These are phyloP conservation scores for Mythimna vitellina DNA, from an alignment of 2,888 invertebrate species.

Conservation along the genomic window DNA sequence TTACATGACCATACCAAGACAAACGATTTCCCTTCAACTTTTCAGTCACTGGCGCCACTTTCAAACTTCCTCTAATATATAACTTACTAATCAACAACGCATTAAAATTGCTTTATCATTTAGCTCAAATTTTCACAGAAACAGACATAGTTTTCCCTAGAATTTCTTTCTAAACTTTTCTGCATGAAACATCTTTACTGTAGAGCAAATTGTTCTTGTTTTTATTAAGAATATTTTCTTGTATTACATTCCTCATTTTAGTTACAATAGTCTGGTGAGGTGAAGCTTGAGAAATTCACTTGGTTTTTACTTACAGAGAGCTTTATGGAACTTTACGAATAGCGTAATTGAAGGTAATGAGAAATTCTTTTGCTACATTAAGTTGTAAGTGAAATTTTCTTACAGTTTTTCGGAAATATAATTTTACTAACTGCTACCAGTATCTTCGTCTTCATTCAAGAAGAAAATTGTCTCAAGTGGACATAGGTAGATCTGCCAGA, in stretches of 20 bases:
- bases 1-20: too few relatives aligned
- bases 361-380: constrained; percentile 16
- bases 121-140: neutral
- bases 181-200: neutral
- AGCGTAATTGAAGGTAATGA: constrained; percentile 11
- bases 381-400: neutral
- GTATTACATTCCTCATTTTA: constrained; percentile 24
- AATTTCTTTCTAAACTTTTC: constrained; percentile 3
- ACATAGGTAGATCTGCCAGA: too few relatives aligned
- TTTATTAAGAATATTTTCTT: constrained; percentile 28
- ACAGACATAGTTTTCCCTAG: neutral
- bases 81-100: neutral
- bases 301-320: constrained; percentile 9
- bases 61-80: too few relatives aligned
- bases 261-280: neutral
- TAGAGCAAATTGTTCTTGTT: constrained; percentile 5
- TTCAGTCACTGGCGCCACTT: too few relatives aligned
- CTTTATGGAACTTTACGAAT: constrained; percentile 11
- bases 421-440: neutral
- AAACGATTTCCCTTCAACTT: too few relatives aligned
- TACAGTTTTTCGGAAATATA: neutral
- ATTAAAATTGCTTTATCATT: neutral
- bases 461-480: too few relatives aligned
- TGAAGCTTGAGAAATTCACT: constrained; percentile 6
- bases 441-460: too few relatives aligned